Evolutionary conservation across 1,140 invertebrate species (phyloP), one percentile per base, ranked within the genome.

Genomic region (Diuraphis noxia): DNA sequence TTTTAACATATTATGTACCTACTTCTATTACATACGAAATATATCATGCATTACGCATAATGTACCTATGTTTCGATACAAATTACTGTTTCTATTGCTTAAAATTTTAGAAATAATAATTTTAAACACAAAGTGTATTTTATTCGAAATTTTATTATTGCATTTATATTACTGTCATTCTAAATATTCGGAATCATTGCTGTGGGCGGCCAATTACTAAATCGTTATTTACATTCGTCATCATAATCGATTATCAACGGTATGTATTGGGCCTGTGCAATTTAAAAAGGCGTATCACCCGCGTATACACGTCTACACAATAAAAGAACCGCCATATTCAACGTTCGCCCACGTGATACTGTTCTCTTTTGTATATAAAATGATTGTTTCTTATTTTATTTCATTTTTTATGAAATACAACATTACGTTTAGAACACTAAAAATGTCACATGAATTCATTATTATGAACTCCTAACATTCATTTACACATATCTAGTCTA

Each of bases 201-300:
- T 38, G 85, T 38, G 46, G 85, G 85, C 85, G 85, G 46, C 49
- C 85, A 87, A 87, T 87, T 87, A 87, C 46, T 56, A 52, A 87
- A 36, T 56, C 85, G 85, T 56, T 87, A 87, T 87, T 87, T 87
- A 87, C 49, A 56, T 87, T 87, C 85, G 85, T 87, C 85, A 87
- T 87, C 82, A 52, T 87, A 87, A 87, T 87, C 85, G 85, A 87
- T 87, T 87, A 56, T 52, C 49, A 30, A 87, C 85, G 46, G 85
- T 56, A 38, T 34, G 49, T 38, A 56, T 56, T 52, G 46, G 85
- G 23, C 36, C 34, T 49, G 85, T 87, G 49, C 34, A 56, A 56
- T 87, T 87, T 56, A 56, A 87, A 87, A 87, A 87, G 85, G 85
- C 85, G 85, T 87, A 87, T 87, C 46, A 56, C 38, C 49, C 21